These are phyloP conservation scores for Orthonyx spaldingii DNA, from an alignment of 2,113 vertebrate species.

Conservation along the genomic window DNA sequence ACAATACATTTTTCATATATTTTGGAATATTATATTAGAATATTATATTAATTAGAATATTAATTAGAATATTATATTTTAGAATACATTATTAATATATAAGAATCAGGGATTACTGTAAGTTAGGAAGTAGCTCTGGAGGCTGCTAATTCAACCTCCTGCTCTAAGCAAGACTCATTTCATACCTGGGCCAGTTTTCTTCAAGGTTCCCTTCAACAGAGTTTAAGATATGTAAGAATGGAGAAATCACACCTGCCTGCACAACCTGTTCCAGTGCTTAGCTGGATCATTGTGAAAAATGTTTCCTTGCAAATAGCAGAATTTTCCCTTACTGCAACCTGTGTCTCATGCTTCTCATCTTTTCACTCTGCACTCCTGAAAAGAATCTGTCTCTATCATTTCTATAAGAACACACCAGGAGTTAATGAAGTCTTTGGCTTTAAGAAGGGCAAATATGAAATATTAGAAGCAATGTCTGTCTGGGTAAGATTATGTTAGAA, in stretches of 20 bases:
- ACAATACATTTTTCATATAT: background rate
- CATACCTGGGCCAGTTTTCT: background rate
- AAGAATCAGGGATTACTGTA: background rate
- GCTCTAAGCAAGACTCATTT: background rate
- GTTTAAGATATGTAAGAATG: background rate
- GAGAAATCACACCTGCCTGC: background rate
- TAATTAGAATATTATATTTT: too few species aligned
- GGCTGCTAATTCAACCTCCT: background rate
- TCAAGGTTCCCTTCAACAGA: background rate
- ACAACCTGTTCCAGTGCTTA: background rate
- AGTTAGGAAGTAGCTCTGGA: background rate
- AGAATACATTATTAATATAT: too few species aligned
- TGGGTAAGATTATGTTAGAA: background rate
- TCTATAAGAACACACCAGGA: background rate
- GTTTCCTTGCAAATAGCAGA: background rate
- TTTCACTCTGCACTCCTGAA: background rate
- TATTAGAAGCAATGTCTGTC: background rate
- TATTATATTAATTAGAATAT: too few species aligned
- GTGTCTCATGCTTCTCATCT: background rate
- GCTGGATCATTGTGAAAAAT: background rate
- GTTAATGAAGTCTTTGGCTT: background rate
- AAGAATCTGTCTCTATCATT: background rate
- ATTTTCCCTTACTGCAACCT: background rate
- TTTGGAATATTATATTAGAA: too few species aligned
- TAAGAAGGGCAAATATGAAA: background rate